Conservation (phyloP, 35 echinoderm and acorn worm species). For the Diadema setosum region DNA sequence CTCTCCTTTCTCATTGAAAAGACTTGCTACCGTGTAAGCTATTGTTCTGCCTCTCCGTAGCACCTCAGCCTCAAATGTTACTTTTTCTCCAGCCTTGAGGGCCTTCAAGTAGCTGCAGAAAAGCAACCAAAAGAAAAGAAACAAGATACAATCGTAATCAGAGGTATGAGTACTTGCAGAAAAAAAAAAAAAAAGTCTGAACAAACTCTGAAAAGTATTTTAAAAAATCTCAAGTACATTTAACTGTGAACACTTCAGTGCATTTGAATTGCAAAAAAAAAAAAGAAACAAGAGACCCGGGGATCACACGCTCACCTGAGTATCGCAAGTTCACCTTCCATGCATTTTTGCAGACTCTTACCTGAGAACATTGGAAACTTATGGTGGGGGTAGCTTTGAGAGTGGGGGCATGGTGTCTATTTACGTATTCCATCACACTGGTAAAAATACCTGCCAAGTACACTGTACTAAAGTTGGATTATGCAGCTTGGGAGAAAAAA, state of each 20-base stretch:
- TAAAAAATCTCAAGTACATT: too few relatives aligned
- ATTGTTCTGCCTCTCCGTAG: slow-evolving; percentile 47
- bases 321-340: background rate
- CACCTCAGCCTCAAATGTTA: slow-evolving; percentile 72
- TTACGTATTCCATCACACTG: too few relatives aligned
- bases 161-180: background rate
- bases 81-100: slow-evolving; percentile 55
- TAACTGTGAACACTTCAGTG: too few relatives aligned
- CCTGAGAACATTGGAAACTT: too few relatives aligned
- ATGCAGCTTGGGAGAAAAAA: too few relatives aligned
- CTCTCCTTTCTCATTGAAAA: slow-evolving; percentile 73
- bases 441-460: too few relatives aligned
- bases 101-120: slow-evolving; percentile 64
- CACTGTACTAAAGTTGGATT: too few relatives aligned
- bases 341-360: background rate
- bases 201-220: background rate
- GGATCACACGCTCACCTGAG: too few relatives aligned
- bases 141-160: background rate
- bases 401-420: too few relatives aligned
- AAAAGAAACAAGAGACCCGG: too few relatives aligned
- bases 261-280: too few relatives aligned
- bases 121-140: background rate
- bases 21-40: slow-evolving; percentile 40
- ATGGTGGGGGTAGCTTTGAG: too few relatives aligned
- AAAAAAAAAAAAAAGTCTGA: background rate